These are phyloP conservation scores for Andrena hattorfiana DNA, from an alignment of 2,888 invertebrate genomes.

Conservation along the genomic window DNA sequence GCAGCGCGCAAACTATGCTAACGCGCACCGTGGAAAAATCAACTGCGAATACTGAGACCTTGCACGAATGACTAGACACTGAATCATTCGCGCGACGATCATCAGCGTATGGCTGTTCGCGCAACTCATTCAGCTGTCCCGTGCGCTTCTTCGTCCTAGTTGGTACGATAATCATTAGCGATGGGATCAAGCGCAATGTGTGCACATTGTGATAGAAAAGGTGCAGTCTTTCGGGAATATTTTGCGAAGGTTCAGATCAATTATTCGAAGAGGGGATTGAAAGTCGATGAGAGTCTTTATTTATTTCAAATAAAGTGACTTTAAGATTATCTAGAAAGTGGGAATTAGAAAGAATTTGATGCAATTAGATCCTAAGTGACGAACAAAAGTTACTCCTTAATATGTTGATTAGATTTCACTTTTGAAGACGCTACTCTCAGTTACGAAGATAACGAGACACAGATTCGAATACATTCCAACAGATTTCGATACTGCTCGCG, in stretches of 20 bases:
- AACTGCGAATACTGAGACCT: conserved; percentile 54
- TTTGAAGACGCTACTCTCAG: too few relatives aligned
- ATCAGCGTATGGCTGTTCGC: conserved; percentile 43
- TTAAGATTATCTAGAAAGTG: too few relatives aligned
- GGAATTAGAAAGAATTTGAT: too few relatives aligned
- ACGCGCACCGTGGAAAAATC: conserved; percentile 36
- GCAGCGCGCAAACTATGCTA: conserved; percentile 16
- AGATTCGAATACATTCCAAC: too few relatives aligned
- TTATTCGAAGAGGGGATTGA: neutral
- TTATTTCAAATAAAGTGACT: too few relatives aligned
- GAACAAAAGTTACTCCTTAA: too few relatives aligned
- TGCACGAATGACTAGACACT: conserved; percentile 66
- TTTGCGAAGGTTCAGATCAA: neutral
- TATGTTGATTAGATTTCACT: too few relatives aligned
- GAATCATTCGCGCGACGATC: conserved; percentile 68
- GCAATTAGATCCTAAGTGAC: too few relatives aligned
- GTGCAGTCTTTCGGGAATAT: neutral
- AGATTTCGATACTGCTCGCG: too few relatives aligned
- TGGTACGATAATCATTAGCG: neutral
- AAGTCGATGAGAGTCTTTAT: too few relatives aligned
- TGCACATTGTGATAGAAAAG: neutral
- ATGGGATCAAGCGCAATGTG: neutral
- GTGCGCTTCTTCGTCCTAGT: neutral
- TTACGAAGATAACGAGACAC: too few relatives aligned
- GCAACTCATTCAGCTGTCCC: conserved; percentile 21